Percentiles rank a stretch among this genome's conserved stretches.
Evolutionary conservation across 2,888 invertebrate genomes (phyloP).

Genomic region (Agrypnus murinus): DNA sequence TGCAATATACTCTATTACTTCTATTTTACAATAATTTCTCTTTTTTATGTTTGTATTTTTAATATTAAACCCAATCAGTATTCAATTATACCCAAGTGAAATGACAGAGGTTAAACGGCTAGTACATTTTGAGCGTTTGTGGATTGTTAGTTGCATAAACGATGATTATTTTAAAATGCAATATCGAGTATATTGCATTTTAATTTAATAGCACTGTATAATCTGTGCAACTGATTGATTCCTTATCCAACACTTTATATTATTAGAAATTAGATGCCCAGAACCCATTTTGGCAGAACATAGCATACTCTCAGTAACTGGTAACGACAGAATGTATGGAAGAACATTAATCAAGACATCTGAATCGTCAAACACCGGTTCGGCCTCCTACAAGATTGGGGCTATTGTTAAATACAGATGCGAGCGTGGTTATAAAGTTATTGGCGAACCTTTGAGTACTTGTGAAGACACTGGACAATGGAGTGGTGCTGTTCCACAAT

Average conservation of each 20-base stretch:
- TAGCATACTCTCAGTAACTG: slow-evolving; percentile 90
- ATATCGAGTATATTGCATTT: too few species aligned
- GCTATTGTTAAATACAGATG: slow-evolving; percentile 92
- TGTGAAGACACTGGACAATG: slow-evolving; percentile 91
- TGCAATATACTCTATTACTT: too few species aligned
- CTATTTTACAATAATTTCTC: too few species aligned
- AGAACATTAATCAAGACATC: slow-evolving; percentile 86
- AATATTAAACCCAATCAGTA: too few species aligned
- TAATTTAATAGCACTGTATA: too few species aligned
- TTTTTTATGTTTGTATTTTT: too few species aligned
- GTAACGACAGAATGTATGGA: slow-evolving; percentile 92
- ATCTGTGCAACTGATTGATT: neutral
- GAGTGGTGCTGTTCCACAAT: slow-evolving; percentile 88
- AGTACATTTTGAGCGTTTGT: too few species aligned
- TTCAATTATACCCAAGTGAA: too few species aligned
- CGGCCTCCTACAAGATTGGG: slow-evolving; percentile 89
- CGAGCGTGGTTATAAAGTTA: slow-evolving; percentile 90
- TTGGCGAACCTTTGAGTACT: slow-evolving; percentile 88
- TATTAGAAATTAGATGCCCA: slow-evolving; percentile 88
- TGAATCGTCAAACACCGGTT: slow-evolving; percentile 78
- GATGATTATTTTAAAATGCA: too few species aligned
- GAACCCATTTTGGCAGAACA: slow-evolving; percentile 89
- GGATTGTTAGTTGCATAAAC: neutral
- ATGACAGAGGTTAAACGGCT: too few species aligned
- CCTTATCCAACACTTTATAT: too few species aligned